phyloP scores from a whole-genome alignment of 1,140 invertebrate genomes.

The Eubasilissa regina region DNA sequence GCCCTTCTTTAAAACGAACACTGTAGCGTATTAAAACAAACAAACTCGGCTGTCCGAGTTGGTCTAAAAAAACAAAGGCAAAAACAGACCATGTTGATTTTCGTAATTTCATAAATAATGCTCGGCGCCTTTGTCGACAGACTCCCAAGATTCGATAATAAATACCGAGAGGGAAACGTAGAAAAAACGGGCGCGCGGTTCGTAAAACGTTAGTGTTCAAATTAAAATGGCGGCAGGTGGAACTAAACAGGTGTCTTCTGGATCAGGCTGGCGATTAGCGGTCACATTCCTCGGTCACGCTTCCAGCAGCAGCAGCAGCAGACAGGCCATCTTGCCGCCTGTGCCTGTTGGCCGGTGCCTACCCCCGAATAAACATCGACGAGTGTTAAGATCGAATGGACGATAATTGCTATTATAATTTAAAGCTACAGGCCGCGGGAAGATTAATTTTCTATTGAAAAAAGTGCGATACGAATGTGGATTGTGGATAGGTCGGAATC shows the following conservation, averaged over 20 bases:
- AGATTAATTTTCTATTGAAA: not conserved
- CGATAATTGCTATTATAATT: conserved; percentile 33
- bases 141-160: conserved; percentile 28
- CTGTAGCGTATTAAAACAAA: conserved; percentile 49
- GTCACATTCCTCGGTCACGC: conserved; percentile 51
- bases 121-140: conserved; percentile 58
- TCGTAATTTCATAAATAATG: conserved; percentile 59
- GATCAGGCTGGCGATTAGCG: conserved; percentile 47
- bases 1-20: not conserved
- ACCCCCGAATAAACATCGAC: conserved; percentile 29
- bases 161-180: conserved; percentile 33
- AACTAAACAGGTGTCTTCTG: conserved; percentile 52
- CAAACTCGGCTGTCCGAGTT: conserved; percentile 35
- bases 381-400: conserved; percentile 20
- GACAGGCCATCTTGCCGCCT: conserved; percentile 51
- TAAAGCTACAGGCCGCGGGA: conserved; percentile 21
- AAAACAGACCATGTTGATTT: conserved; percentile 55
- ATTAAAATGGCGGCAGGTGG: conserved; percentile 50
- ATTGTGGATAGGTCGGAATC: not conserved
- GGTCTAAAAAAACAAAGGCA: conserved; percentile 21
- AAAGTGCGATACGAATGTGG: conserved; percentile 15
- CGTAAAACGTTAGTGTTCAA: conserved; percentile 41
- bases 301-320: conserved; percentile 51
- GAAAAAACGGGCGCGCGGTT: conserved; percentile 30
- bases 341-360: not conserved